Conservation (phyloP, 2,113 vertebrate species). For the Podarcis raffonei region DNA sequence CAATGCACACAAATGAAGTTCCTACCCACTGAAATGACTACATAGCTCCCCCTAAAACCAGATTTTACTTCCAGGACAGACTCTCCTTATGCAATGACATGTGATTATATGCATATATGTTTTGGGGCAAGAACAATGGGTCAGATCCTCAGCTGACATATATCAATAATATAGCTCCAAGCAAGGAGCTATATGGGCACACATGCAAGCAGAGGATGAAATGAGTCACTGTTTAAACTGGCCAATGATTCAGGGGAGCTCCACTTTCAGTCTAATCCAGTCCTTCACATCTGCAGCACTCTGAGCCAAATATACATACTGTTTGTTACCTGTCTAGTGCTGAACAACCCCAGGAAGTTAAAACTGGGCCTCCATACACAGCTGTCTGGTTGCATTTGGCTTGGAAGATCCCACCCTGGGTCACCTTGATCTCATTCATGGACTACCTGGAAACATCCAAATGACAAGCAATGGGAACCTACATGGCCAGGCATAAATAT, state of each 20-base stretch:
- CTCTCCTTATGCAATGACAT: not conserved
- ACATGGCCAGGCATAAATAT: not conserved
- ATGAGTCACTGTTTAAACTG: not conserved
- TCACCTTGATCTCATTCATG: not conserved
- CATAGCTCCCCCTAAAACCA: not conserved
- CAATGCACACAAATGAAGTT: not conserved
- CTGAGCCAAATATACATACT: not conserved
- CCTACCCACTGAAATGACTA: not conserved
- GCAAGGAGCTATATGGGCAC: not conserved
- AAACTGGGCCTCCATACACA: not conserved
- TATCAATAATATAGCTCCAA: not conserved
- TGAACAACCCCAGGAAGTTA: not conserved
- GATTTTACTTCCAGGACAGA: not conserved
- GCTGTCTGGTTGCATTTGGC: not conserved
- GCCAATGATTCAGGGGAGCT: not conserved
- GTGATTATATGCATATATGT: not conserved
- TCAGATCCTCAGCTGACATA: not conserved
- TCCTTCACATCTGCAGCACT: not conserved
- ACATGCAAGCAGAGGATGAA: not conserved
- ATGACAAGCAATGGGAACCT: not conserved
- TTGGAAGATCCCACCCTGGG: too few relatives aligned
- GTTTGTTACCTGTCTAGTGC: not conserved
- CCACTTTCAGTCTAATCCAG: not conserved
- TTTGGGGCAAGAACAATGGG: not conserved
- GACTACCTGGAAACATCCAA: not conserved